Evolutionary conservation across 2,888 invertebrate genomes (phyloP).

Genomic region (Oligia fasciuncula): DNA sequence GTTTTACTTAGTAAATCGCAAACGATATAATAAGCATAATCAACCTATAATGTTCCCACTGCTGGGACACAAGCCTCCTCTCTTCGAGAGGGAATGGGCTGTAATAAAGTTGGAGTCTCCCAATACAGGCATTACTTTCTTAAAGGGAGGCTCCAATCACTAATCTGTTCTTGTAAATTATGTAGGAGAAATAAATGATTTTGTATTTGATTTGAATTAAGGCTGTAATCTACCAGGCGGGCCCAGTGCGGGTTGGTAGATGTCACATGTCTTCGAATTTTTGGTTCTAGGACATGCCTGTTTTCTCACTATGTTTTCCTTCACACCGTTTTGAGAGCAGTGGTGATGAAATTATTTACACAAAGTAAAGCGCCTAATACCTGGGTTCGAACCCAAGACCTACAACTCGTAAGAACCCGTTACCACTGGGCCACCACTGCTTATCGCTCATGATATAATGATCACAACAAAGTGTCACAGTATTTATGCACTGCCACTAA

Average conservation of each 20-base stretch:
- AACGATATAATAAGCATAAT: not conserved
- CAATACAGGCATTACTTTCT: no score
- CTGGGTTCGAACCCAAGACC: not conserved
- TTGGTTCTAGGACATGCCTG: not conserved
- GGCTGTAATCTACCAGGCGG: no score
- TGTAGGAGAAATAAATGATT: no score
- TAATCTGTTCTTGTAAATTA: no score
- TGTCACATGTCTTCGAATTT: no score
- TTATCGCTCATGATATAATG: not conserved
- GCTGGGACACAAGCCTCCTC: no score
- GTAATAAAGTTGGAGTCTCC: no score
- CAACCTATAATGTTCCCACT: no score
- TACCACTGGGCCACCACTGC: not conserved
- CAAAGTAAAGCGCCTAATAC: not conserved
- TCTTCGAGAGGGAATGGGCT: no score
- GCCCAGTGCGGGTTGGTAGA: no score
- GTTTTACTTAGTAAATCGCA: not conserved
- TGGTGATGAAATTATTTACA: not conserved
- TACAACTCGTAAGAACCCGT: not conserved
- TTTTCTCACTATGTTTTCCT: not conserved
- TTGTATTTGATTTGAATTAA: no score
- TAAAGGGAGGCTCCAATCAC: no score
- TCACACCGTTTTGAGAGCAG: not conserved
- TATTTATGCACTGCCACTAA: constrained; percentile 1
- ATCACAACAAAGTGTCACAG: constrained; percentile 1